Conservation (phyloP, 2,888 invertebrate species). For the Amblyjoppa fuscipennis region DNA sequence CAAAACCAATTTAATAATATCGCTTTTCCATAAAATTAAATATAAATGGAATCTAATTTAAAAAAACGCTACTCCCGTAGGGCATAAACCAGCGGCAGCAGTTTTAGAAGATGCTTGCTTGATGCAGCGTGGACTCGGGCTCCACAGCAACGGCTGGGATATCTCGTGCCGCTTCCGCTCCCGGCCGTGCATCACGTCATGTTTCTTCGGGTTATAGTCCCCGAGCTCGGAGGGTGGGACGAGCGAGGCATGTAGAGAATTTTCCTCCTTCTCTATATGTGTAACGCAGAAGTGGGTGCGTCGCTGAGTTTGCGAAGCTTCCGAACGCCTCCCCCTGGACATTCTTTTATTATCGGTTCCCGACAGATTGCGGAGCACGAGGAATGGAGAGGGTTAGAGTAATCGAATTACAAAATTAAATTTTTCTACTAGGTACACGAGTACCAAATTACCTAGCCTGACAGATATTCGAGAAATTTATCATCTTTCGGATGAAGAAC, state of each 20-base stretch:
- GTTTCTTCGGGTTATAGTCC: slow-evolving; percentile 28
- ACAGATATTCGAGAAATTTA: slow-evolving; percentile 18
- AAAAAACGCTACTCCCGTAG: slow-evolving; percentile 35
- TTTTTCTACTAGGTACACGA: slow-evolving; percentile 13
- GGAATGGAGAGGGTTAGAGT: slow-evolving; percentile 2
- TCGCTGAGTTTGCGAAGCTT: slow-evolving; percentile 34
- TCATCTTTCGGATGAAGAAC: neutral
- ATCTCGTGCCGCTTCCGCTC: slow-evolving; percentile 33
- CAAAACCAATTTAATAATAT: neutral
- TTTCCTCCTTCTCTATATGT: slow-evolving; percentile 48
- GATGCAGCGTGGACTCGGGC: slow-evolving; percentile 46
- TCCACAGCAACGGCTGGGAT: slow-evolving; percentile 4
- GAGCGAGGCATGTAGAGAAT: slow-evolving; percentile 51
- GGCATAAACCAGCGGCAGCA: slow-evolving; percentile 15
- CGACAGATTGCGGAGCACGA: slow-evolving; percentile 52
- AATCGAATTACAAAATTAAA: slow-evolving; percentile 45
- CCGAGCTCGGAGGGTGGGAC: slow-evolving; percentile 25
- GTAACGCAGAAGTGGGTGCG: slow-evolving; percentile 45
- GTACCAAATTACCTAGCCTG: slow-evolving; percentile 22
- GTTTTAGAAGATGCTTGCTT: slow-evolving; percentile 30
- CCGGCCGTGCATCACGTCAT: slow-evolving; percentile 58
- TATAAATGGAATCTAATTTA: slow-evolving; percentile 51
- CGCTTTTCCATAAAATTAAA: slow-evolving; percentile 38
- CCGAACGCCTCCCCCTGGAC: slow-evolving; percentile 44
- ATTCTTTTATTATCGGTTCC: slow-evolving; percentile 58